phyloP scores from a whole-genome alignment of 1,140 invertebrate genomes.

The Chymomyza costata region DNA sequence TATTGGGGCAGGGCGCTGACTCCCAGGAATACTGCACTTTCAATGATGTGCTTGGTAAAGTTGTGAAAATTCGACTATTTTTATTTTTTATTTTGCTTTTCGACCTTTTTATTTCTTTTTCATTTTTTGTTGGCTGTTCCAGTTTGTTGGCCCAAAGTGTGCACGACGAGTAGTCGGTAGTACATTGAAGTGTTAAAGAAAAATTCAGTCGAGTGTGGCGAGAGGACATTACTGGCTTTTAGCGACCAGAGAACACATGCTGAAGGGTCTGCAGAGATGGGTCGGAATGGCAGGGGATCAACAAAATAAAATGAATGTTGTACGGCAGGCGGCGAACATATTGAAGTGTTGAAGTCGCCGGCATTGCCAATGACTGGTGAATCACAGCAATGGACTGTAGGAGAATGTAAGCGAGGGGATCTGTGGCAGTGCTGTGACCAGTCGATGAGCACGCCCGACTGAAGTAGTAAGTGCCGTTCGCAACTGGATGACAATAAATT shows the following conservation, averaged over 20 bases:
- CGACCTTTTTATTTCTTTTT: slow-evolving; percentile 6
- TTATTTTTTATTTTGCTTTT: slow-evolving; percentile 16
- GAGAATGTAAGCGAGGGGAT: slow-evolving; percentile 6
- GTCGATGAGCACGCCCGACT: slow-evolving; percentile 68
- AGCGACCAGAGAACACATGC: slow-evolving; percentile 41
- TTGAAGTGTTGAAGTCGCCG: slow-evolving; percentile 62
- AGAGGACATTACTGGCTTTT: slow-evolving; percentile 73
- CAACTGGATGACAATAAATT: slow-evolving; percentile 72
- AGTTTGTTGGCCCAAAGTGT: slow-evolving; percentile 10
- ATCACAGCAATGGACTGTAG: slow-evolving; percentile 22
- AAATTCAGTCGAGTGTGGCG: slow-evolving; percentile 70
- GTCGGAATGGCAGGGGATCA: slow-evolving; percentile 5
- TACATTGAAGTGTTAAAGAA: slow-evolving; percentile 73
- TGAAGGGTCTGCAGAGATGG: not conserved
- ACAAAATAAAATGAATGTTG: slow-evolving; percentile 70
- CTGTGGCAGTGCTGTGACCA: slow-evolving; percentile 29
- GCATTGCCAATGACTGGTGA: not conserved
- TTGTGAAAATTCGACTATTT: slow-evolving; percentile 47
- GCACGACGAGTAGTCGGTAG: slow-evolving; percentile 44
- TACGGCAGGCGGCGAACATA: slow-evolving; percentile 62
- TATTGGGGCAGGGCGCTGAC: slow-evolving; percentile 38
- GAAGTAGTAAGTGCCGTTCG: slow-evolving; percentile 70
- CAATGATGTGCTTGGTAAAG: slow-evolving; percentile 33
- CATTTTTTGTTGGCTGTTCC: slow-evolving; percentile 14
- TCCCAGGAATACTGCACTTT: slow-evolving; percentile 57